These are phyloP conservation scores for Caenorhabditis angaria DNA, from an alignment of 2,888 invertebrate species.

Conservation along the genomic window DNA sequence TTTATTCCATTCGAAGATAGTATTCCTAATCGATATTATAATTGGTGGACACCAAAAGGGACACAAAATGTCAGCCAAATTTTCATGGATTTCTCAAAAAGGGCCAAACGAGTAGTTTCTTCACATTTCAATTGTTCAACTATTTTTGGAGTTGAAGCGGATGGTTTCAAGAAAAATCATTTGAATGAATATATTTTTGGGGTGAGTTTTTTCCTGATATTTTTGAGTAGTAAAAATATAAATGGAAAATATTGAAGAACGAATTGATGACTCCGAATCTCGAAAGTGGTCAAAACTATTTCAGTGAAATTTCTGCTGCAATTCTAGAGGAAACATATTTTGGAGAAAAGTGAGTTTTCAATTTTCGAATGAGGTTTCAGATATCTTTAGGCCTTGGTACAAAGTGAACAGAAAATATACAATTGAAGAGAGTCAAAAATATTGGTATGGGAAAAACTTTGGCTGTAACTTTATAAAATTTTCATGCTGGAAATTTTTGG, in stretches of 20 bases:
- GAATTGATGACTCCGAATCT: slow-evolving; percentile 63
- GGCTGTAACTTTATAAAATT: too few species aligned
- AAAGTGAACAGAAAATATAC: too few species aligned
- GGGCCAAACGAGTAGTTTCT: slow-evolving; percentile 26
- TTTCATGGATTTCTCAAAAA: slow-evolving; percentile 31
- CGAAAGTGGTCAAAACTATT: slow-evolving; percentile 46
- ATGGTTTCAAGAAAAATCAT: slow-evolving; percentile 52
- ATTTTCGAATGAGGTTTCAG: too few species aligned
- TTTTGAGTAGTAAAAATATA: slow-evolving; percentile 7
- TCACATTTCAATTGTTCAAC: slow-evolving; percentile 51
- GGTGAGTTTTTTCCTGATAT: slow-evolving; percentile 28
- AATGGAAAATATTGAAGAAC: slow-evolving; percentile 45
- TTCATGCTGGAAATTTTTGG: too few species aligned
- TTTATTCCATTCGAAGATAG: slow-evolving; percentile 21
- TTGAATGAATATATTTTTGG: slow-evolving; percentile 63
- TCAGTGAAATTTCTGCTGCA: slow-evolving; percentile 56
- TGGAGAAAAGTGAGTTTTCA: slow-evolving; percentile 18
- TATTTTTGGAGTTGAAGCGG: slow-evolving; percentile 53
- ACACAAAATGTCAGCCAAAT: slow-evolving; percentile 6
- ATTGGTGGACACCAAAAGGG: slow-evolving; percentile 18
- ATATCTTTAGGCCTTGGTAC: too few species aligned
- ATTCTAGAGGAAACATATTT: slow-evolving; percentile 60
- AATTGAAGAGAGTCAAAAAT: too few species aligned
- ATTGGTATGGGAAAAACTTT: too few species aligned
- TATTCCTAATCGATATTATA: slow-evolving; percentile 17